phyloP scores from a whole-genome alignment of 2,888 invertebrate species.

The Thysanoteuthis rhombus region DNA sequence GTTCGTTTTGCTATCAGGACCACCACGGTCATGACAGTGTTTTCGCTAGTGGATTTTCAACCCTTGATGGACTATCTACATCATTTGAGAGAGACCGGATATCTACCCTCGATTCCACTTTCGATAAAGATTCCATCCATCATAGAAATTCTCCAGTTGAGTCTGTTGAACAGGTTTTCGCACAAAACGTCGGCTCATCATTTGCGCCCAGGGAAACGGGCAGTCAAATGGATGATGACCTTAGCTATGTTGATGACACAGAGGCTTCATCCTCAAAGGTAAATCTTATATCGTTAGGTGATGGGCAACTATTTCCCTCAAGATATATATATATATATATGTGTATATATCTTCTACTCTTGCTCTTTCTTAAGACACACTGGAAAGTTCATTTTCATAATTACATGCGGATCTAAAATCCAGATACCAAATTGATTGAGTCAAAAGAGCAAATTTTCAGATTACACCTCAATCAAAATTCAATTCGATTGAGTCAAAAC shows the following conservation, averaged over 20 bases:
- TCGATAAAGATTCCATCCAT: constrained; percentile 29
- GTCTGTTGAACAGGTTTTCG: neutral
- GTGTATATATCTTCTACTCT: neutral
- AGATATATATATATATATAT: neutral
- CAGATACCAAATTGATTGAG: too few relatives aligned
- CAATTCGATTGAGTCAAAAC: too few relatives aligned
- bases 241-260: constrained; percentile 22
- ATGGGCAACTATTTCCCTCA: neutral
- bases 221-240: constrained; percentile 24
- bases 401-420: too few relatives aligned
- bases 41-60: constrained; percentile 39
- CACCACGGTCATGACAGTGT: constrained; percentile 33
- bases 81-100: constrained; percentile 15
- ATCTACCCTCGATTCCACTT: constrained; percentile 14
- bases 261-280: constrained; percentile 19
- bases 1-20: neutral
- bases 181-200: neutral
- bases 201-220: neutral
- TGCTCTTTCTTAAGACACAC: neutral
- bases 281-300: neutral
- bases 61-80: constrained; percentile 41
- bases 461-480: too few relatives aligned
- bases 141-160: constrained; percentile 21
- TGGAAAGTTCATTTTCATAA: neutral
- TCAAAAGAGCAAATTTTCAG: too few relatives aligned